A percentile compares a stretch with the other conserved stretches of the same genome.
Evolutionary conservation across 64 coral and sea anemone genomes (phyloP).

Genomic region (Orbicella faveolata): DNA sequence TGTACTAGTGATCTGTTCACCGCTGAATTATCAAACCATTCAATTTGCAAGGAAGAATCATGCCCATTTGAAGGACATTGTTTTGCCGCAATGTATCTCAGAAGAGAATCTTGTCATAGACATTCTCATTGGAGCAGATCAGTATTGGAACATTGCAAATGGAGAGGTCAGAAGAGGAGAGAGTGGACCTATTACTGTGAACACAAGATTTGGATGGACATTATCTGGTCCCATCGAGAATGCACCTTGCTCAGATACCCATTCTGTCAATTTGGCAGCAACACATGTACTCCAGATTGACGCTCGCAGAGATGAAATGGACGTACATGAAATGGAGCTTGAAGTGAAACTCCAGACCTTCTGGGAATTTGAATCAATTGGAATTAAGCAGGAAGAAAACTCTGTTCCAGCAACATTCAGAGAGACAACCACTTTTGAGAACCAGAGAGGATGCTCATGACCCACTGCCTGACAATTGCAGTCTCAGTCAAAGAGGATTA

Average conservation of each 20-base stretch:
- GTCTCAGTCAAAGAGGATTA: slow-evolving; percentile 28
- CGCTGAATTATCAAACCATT: slow-evolving; percentile 56
- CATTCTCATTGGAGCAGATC: slow-evolving; percentile 63
- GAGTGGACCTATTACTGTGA: slow-evolving; percentile 47
- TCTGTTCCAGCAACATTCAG: slow-evolving; percentile 51
- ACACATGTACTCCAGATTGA: slow-evolving; percentile 53
- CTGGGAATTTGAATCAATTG: slow-evolving; percentile 55
- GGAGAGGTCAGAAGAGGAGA: slow-evolving; percentile 35
- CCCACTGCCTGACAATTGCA: slow-evolving; percentile 41
- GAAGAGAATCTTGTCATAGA: slow-evolving; percentile 24
- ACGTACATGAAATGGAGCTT: neutral
- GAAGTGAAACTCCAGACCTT: slow-evolving; percentile 18
- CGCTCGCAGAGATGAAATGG: neutral
- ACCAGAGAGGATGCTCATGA: slow-evolving; percentile 39
- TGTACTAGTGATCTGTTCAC: slow-evolving; percentile 64
- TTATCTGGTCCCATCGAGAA: slow-evolving; percentile 42
- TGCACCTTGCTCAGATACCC: slow-evolving; percentile 10
- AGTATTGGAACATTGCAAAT: slow-evolving; percentile 57
- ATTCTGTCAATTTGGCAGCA: slow-evolving; percentile 36
- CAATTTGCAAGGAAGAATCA: slow-evolving; percentile 39
- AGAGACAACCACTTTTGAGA: slow-evolving; percentile 23
- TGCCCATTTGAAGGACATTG: slow-evolving; percentile 29
- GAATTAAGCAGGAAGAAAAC: slow-evolving; percentile 41
- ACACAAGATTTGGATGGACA: slow-evolving; percentile 61
- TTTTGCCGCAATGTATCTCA: slow-evolving; percentile 11